Conservation (phyloP, 2,797 vertebrate genomes). For the Galagoides demidoff region DNA sequence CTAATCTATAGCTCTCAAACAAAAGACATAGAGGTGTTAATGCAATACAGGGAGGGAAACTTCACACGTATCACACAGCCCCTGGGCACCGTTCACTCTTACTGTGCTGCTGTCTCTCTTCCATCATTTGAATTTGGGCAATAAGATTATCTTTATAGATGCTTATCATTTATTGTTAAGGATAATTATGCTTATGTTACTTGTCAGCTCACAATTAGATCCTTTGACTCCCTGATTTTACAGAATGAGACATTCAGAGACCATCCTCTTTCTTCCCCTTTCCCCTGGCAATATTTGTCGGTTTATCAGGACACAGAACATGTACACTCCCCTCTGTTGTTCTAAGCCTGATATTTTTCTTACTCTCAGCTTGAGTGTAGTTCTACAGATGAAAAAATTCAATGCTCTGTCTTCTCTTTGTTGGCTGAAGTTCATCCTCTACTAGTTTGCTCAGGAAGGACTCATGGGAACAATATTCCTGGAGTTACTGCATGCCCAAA, state of each 20-base stretch:
- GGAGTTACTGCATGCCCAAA: conserved; percentile 32
- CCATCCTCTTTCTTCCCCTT: neutral
- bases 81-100: neutral
- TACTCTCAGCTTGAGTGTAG: neutral
- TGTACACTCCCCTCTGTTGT: neutral
- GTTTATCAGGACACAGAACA: neutral
- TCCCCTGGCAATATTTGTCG: neutral
- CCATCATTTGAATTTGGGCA: neutral
- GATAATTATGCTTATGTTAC: conserved; percentile 31
- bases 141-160: neutral
- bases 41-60: neutral
- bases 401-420: neutral
- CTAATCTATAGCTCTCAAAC: too few relatives aligned
- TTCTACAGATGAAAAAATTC: neutral
- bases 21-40: neutral
- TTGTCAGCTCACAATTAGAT: conserved; percentile 40
- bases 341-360: neutral
- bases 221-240: neutral
- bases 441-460: conserved; percentile 44
- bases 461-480: conserved; percentile 55
- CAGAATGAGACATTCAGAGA: neutral
- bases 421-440: conserved; percentile 32
- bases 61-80: neutral
- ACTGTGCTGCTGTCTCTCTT: neutral
- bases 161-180: neutral